Base-by-base conservation (phyloP, 2,113 vertebrate genomes). In the Piaya cayana region DNA sequence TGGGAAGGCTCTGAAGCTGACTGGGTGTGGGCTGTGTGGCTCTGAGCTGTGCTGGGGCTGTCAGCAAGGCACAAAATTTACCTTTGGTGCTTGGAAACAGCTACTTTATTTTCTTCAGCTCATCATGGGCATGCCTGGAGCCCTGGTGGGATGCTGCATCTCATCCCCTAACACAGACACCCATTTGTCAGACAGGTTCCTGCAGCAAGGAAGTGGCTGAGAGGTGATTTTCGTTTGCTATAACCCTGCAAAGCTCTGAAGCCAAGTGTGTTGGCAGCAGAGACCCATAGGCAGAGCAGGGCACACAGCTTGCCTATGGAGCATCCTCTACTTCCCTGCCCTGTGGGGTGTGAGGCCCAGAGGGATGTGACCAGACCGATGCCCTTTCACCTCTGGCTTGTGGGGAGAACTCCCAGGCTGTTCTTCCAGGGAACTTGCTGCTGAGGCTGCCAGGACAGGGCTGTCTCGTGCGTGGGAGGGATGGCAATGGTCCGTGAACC, bases 401-500 rank as follows among this genome's bases (percentile, higher is more conserved):
- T 70, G 60, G 69, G 0, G 0, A 76, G 53, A 39, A 53, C 79
- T 94, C 45, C n/a, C 84, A 72, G 75, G 43, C 70, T 76, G 39
- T 15, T 94, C 12, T 87, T 90, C 39, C 50, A 76, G 23, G 30
- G 27, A 88, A 14, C 58, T 85, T n/a, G 45, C 62, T 60, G 49
- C 69, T 62, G 92, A 90, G 71, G 45, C 90, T 3, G 18, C 55
- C 82, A 76, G 85, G 45, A 81, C 63, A 39, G n/a, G 82, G 39
- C 87, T 87, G 82, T 88, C 30, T 68, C n/a, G 18, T 87, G 85
- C 4, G 12, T 89, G 88, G 82, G 92, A 94, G 85, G 58, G 59
- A 88, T 95, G 93, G 82, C 85, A 95, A 3, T 77, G 76, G 59
- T 65, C 91, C 2, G 25, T 94, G 86, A 92, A 63, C 84, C 81